These are phyloP conservation scores for Scaptomyza polygonia DNA, from an alignment of 2,888 invertebrate genomes.

Conservation along the genomic window DNA sequence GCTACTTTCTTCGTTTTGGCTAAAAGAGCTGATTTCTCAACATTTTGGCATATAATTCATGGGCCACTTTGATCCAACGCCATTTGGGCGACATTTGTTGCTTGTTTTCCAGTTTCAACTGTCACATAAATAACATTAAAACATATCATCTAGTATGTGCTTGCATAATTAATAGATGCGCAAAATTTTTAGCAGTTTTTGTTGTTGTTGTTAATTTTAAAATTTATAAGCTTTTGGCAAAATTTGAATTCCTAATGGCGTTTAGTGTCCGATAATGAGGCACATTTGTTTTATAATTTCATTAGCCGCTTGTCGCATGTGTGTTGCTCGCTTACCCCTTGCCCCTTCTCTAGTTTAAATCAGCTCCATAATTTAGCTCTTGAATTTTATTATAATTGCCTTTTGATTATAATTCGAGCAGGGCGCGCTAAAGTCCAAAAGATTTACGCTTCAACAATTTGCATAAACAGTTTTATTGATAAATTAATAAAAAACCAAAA, in stretches of 20 bases:
- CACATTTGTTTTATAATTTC: constrained; percentile 80
- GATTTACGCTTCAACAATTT: constrained; percentile 62
- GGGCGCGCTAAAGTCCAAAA: constrained; percentile 34
- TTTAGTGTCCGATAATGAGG: constrained; percentile 80
- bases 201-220: constrained; percentile 22
- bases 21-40: constrained; percentile 9
- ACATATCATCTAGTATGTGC: constrained; percentile 41
- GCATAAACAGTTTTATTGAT: constrained; percentile 80
- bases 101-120: constrained; percentile 73
- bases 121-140: constrained; percentile 71
- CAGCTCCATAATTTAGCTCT: constrained; percentile 54
- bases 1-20: constrained; percentile 11
- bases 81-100: constrained; percentile 74
- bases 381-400: constrained; percentile 70
- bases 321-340: neutral
- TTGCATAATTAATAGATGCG: constrained; percentile 45
- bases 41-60: constrained; percentile 63
- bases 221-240: constrained; percentile 56
- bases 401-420: constrained; percentile 72
- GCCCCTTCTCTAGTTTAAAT: neutral
- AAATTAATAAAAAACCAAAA: constrained; percentile 66
- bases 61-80: constrained; percentile 67
- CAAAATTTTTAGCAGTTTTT: constrained; percentile 39
- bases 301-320: constrained; percentile 65
- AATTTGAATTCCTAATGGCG: constrained; percentile 74